Evolutionary conservation across 2,888 invertebrate species (phyloP).

Genomic region (Bembecia ichneumoniformis): DNA sequence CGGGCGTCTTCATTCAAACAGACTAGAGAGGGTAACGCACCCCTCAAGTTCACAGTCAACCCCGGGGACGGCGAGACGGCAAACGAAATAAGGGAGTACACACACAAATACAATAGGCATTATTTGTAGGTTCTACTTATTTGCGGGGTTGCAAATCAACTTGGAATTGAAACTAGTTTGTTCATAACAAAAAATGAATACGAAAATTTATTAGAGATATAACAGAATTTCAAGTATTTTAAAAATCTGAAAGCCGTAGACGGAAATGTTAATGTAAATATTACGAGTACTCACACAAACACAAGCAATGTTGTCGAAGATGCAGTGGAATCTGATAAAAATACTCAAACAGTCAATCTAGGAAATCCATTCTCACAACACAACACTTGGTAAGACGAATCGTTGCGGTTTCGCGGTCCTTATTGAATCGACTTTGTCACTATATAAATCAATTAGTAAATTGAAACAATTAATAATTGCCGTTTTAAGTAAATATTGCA

Average conservation of each 20-base stretch:
- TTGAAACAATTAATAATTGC: slow-evolving; percentile 30
- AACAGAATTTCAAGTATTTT: neutral
- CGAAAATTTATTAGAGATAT: neutral
- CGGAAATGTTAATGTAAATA: slow-evolving; percentile 29
- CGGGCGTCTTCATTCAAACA: slow-evolving; percentile 9
- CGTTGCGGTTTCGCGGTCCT: slow-evolving; percentile 24
- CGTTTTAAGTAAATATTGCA: slow-evolving; percentile 48
- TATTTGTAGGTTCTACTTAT: too few relatives aligned
- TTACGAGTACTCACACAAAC: slow-evolving; percentile 32
- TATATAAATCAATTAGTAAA: slow-evolving; percentile 16
- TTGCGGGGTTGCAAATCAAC: too few relatives aligned
- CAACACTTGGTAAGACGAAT: slow-evolving; percentile 39
- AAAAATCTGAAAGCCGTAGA: slow-evolving; percentile 16
- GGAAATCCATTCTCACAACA: slow-evolving; percentile 57
- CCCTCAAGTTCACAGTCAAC: slow-evolving; percentile 63
- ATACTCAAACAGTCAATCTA: slow-evolving; percentile 34
- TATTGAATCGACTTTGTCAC: slow-evolving; percentile 14
- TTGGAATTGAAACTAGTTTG: too few relatives aligned
- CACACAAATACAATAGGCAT: slow-evolving; percentile 18
- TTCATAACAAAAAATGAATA: neutral
- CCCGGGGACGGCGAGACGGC: slow-evolving; percentile 34
- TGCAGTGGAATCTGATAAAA: slow-evolving; percentile 24
- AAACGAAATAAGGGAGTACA: slow-evolving; percentile 21
- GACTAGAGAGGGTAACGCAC: slow-evolving; percentile 56
- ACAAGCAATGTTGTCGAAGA: slow-evolving; percentile 33